Conservation (phyloP, 1,140 invertebrate species). For the Cylas formicarius region DNA sequence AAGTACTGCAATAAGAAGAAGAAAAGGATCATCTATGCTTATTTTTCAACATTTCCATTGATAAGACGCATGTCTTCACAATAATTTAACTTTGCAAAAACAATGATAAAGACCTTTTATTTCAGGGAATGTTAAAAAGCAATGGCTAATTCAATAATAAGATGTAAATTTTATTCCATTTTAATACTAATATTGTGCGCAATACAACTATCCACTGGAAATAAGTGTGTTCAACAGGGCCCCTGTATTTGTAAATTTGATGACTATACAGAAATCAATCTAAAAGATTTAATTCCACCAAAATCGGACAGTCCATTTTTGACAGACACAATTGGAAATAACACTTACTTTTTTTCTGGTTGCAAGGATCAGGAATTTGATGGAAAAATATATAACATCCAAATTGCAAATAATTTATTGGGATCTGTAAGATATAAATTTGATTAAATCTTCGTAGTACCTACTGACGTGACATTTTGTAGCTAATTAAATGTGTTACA, state of each 20-base stretch:
- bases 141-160: not conserved
- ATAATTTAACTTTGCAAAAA: constrained; percentile 5
- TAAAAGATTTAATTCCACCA: constrained; percentile 14
- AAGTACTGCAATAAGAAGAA: too few relatives aligned
- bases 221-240: constrained; percentile 7
- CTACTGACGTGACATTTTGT: too few relatives aligned
- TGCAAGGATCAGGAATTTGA: constrained; percentile 15
- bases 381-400: not conserved
- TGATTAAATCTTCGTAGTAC: too few relatives aligned
- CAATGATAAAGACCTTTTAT: constrained; percentile 9
- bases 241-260: constrained; percentile 19
- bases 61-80: too few relatives aligned
- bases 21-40: too few relatives aligned
- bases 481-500: constrained; percentile 7
- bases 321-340: constrained; percentile 9
- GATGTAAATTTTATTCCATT: not conserved
- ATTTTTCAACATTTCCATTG: too few relatives aligned
- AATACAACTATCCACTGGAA: not conserved
- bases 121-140: not conserved
- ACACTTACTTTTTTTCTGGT: constrained; percentile 24
- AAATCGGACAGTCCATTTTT: too few relatives aligned
- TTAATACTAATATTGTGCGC: too few relatives aligned
- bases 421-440: not conserved
- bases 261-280: constrained; percentile 20
- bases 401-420: constrained; percentile 6